These are phyloP conservation scores for Amitus sp. DNA, from an alignment of 2,888 invertebrate genomes.

Conservation along the genomic window DNA sequence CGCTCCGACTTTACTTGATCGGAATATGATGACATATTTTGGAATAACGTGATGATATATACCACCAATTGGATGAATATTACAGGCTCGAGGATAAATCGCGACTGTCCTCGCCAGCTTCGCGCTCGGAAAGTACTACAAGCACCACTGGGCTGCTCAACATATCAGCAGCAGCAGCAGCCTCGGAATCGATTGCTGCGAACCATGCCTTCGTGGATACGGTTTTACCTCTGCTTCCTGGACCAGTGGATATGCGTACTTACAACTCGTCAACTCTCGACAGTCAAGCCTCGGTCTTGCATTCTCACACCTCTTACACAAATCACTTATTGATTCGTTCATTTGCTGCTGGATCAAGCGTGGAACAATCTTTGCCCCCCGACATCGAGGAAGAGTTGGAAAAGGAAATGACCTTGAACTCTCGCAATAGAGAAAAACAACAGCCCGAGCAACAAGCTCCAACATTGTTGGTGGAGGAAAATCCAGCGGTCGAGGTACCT, in stretches of 20 bases:
- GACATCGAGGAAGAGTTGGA: constrained; percentile 85
- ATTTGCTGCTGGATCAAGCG: constrained; percentile 73
- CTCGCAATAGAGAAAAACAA: too few relatives aligned
- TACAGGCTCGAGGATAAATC: constrained; percentile 51
- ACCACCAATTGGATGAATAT: too few relatives aligned
- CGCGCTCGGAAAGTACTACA: constrained; percentile 44
- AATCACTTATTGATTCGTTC: constrained; percentile 75
- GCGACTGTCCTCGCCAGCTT: constrained; percentile 53
- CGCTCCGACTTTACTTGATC: too few relatives aligned
- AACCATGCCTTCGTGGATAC: constrained; percentile 69
- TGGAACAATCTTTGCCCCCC: constrained; percentile 75
- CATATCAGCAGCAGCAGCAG: constrained; percentile 39
- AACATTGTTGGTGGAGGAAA: constrained; percentile 40
- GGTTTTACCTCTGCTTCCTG: constrained; percentile 81
- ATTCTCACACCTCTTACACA: constrained; percentile 72
- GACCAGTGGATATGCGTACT: constrained; percentile 90
- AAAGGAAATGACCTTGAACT: constrained; percentile 76
- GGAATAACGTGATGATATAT: too few relatives aligned
- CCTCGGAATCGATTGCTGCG: constrained; percentile 48
- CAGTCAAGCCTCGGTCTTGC: constrained; percentile 68
- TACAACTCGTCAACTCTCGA: constrained; percentile 77
- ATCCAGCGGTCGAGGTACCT: constrained; percentile 51
- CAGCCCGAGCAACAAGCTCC: constrained; percentile 54
- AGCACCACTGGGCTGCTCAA: too few relatives aligned
- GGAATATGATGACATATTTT: too few relatives aligned